Conservation (phyloP, 2,888 invertebrate genomes). For the Cybosia mesomella region DNA sequence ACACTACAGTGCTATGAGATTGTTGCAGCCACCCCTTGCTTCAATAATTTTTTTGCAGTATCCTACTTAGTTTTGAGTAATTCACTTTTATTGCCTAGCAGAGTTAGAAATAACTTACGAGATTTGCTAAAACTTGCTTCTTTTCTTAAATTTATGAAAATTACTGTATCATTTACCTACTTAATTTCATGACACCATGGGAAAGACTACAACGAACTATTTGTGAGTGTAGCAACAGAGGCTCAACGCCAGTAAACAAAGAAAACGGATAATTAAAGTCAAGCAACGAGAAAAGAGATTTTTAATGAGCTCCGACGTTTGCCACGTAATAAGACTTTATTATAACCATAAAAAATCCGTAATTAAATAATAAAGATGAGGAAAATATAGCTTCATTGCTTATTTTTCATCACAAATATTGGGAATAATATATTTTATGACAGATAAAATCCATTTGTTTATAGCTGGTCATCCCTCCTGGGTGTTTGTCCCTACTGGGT, state of each 20-base stretch:
- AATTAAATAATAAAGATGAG: constrained; percentile 67
- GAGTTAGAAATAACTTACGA: background rate
- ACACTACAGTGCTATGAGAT: background rate
- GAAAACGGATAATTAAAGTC: constrained; percentile 85
- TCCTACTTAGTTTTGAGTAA: background rate
- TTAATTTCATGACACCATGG: constrained; percentile 52
- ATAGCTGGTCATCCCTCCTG: constrained; percentile 6
- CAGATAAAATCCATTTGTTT: constrained; percentile 14
- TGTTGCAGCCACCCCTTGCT: background rate
- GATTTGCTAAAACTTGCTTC: background rate
- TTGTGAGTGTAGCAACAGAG: constrained; percentile 67
- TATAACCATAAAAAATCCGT: constrained; percentile 74
- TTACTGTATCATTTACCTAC: constrained; percentile 35
- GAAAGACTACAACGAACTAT: constrained; percentile 64
- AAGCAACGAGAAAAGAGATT: constrained; percentile 82
- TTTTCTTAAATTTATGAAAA: constrained; percentile 7
- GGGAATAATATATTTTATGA: constrained; percentile 22
- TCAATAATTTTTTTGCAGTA: background rate
- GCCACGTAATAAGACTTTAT: constrained; percentile 80
- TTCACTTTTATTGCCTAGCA: background rate
- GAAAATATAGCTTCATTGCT: constrained; percentile 37
- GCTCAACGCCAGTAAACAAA: constrained; percentile 75
- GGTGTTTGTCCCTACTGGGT: background rate
- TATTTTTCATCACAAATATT: constrained; percentile 38
- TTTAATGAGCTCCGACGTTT: constrained; percentile 82